phyloP scores from a whole-genome alignment of 2,888 invertebrate species.

The Dendrolimus pini region DNA sequence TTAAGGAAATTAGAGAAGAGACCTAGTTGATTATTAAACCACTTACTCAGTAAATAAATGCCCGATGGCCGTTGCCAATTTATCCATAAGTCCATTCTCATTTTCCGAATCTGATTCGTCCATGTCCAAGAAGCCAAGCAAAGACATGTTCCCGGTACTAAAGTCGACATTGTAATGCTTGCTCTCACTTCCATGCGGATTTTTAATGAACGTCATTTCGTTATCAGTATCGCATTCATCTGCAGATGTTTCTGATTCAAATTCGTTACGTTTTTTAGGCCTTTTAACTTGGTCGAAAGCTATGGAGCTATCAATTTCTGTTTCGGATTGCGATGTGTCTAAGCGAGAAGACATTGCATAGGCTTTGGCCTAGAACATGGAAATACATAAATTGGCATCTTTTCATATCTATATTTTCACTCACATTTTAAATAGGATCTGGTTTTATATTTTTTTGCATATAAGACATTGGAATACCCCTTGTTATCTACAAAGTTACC shows the following conservation, averaged over 20 bases:
- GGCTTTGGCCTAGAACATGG: constrained; percentile 64
- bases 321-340: constrained; percentile 39
- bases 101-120: constrained; percentile 87
- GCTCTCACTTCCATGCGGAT: constrained; percentile 47
- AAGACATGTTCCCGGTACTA: constrained; percentile 66
- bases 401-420: no score
- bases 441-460: no score
- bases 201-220: constrained; percentile 78
- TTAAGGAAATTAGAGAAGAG: no score
- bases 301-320: constrained; percentile 29
- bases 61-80: constrained; percentile 82
- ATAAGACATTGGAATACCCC: no score
- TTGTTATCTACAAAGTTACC: no score
- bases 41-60: constrained; percentile 86
- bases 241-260: constrained; percentile 75
- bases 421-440: no score
- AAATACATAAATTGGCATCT: neutral
- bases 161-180: constrained; percentile 52
- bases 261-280: constrained; percentile 52
- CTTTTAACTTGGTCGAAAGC: constrained; percentile 33
- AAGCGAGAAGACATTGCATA: constrained; percentile 71
- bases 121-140: constrained; percentile 64
- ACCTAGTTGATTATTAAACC: no score
- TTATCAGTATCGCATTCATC: constrained; percentile 76
- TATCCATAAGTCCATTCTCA: constrained; percentile 82